Base-by-base conservation (phyloP, 1,140 invertebrate species). In the Trichogramma pretiosum region DNA sequence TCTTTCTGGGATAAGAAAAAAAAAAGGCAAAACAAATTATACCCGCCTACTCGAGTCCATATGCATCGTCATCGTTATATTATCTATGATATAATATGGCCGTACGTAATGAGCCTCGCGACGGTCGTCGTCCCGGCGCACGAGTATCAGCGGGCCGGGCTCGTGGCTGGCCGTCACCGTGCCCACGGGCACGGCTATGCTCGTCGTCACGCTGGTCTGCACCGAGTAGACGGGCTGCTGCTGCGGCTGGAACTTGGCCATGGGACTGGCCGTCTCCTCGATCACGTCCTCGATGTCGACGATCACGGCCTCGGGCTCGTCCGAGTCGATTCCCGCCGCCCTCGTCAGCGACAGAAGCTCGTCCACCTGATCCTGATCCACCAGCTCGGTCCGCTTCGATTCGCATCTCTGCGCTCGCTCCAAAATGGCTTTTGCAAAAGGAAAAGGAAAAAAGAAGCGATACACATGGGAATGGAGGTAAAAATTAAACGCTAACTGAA, bases 191-290 rank as follows among this genome's bases (percentile, higher is more conserved):
- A 67, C 56, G 5, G 62, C 67, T 24, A 70, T 62, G 37, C 67
- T 65, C 13, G 57, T 62, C n/a, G 64, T 64, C 50, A 67, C 41
- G 63, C 71, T 61, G 63, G 74, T 45, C 70, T 77, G 47, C 62
- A 75, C 48, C 71, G 78, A 58, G 54, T 84, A 85, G 0, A 85
- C 75, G 0, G 83, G 82, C 17, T 78, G 82, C 52, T 84, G 80
- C 22, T 79, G 77, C 2, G 80, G 79, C 37, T 75, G 74, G 8
- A 77, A 74, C 0, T 78, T 76, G 4, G 80, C 67, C 34, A 85
- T 64, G 1, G 83, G 81, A 13, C 52, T 67, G 38, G 55, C 74
- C n/a, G 66, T 74, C 56, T 61, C 76, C 48, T 67, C 75, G 45
- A 66, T 67, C 3, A 69, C 73, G 23, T 63, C 76, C 54, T 71